phyloP scores from a whole-genome alignment of 2,113 vertebrate genomes.

The Agelaius tricolor region DNA sequence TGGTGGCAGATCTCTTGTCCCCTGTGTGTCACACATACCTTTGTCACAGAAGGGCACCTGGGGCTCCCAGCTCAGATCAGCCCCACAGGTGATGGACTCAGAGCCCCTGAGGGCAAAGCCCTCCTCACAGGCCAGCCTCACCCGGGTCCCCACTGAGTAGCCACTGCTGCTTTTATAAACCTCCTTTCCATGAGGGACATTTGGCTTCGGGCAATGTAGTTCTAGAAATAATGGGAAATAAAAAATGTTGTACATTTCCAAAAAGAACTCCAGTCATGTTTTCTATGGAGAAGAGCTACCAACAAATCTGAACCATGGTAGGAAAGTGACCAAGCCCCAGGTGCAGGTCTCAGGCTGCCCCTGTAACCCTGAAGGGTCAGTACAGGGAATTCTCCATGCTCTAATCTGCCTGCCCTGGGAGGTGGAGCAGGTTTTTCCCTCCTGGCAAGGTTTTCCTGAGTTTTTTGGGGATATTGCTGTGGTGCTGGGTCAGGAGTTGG shows the following conservation, averaged over 20 bases:
- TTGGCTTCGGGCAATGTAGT: neutral
- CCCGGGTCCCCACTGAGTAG: neutral
- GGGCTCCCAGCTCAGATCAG: conserved; percentile 34
- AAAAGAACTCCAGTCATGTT: neutral
- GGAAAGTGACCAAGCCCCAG: neutral
- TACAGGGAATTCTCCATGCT: rapidly evolving
- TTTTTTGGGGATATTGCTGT: rapidly evolving
- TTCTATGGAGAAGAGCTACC: neutral
- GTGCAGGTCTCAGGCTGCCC: neutral
- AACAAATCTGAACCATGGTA: neutral
- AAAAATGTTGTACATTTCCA: neutral
- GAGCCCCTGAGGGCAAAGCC: conserved; percentile 22
- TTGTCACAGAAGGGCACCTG: conserved; percentile 16
- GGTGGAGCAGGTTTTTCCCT: neutral
- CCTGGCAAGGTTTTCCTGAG: neutral
- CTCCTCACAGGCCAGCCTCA: neutral
- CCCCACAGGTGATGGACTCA: neutral
- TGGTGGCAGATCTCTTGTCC: neutral
- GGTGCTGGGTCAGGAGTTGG: neutral
- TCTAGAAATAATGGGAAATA: neutral
- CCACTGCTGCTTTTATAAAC: rapidly evolving
- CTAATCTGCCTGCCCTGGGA: neutral
- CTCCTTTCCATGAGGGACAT: neutral
- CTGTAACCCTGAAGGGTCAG: neutral
- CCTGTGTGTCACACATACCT: neutral